Evolutionary conservation across 1,140 invertebrate genomes (phyloP), one percentile per base, ranked within the genome.

Genomic region (Halesus radiatus): DNA sequence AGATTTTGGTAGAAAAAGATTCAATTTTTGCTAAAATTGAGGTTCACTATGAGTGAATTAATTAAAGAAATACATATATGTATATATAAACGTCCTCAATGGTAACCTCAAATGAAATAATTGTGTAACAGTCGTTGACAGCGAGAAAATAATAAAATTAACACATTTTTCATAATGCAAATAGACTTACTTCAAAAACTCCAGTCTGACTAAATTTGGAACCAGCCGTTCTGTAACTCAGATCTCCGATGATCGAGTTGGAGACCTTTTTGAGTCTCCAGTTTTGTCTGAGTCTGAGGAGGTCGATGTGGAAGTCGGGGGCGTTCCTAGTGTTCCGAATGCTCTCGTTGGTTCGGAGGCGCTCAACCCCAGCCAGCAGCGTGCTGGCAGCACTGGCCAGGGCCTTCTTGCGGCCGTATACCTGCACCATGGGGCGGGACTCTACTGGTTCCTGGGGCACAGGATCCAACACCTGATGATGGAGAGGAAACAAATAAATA

Each of bases 251-350:
- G 81, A 99, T 99, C 0, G 95, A 94, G 85, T 97, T 98, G 0
- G 96, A 97, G 1, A 98, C 95, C 91, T 99, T 99, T 87, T 98
- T 98, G 2, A 99, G 87, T 76, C 97, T 90, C 97, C 97, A 99
- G 85, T 97, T 98, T 85, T 98, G 97, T 64, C 98, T 88, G 52
- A 99, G 90, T 79, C 96, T 90, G 1, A 98, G 85, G 60, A 99
- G 88, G 86, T 99, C 98, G 81, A 97, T 95, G 85, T 99, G 97
- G 86, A 99, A 99, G 86, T 99, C 97, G 10, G 94, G 93, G 80
- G 92, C 92, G 5, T 93, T 92, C 62, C 94, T 90, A 58, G 93
- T 95, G 85, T 93, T 92, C 0, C 93, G 91, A 79, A 94, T 92
- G 80, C 92, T 94, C 82, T 96, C 93, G 64, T 94, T 95, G 80